Percentiles rank a stretch among this genome's conserved stretches.
Evolutionary conservation across 2,113 vertebrate species (phyloP).

Genomic region (Sclerurus mexicanus): DNA sequence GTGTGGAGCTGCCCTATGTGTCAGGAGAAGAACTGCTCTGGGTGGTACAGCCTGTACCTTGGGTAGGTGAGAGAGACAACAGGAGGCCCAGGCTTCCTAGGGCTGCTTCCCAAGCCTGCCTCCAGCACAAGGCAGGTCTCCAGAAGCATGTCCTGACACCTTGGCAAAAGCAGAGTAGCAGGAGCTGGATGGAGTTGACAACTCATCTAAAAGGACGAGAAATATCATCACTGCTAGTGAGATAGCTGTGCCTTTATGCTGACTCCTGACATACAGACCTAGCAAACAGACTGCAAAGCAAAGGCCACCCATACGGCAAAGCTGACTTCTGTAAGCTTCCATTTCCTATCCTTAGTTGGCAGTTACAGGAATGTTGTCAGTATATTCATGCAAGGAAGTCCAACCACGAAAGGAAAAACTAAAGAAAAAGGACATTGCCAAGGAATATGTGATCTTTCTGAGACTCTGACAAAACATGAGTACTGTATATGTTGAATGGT

Average conservation of each 20-base stretch:
- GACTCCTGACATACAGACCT: not conserved
- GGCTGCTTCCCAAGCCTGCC: not conserved
- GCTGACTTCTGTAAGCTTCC: not conserved
- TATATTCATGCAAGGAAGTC: not conserved
- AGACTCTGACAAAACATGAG: not conserved
- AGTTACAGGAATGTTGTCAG: not conserved
- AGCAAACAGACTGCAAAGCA: not conserved
- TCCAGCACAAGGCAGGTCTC: not conserved
- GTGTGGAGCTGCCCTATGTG: not conserved
- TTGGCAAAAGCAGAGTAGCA: not conserved
- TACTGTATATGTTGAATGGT: not conserved
- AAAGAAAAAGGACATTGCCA: not conserved
- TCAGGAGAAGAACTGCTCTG: not conserved
- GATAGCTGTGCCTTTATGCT: not conserved
- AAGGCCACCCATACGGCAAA: not conserved
- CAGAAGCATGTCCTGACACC: not conserved
- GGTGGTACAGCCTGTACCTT: not conserved
- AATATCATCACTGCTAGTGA: not conserved
- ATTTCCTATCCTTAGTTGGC: not conserved
- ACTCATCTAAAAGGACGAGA: not conserved
- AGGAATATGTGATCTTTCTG: not conserved
- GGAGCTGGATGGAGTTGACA: not conserved
- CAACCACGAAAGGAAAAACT: not conserved
- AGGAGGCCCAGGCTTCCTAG: not conserved
- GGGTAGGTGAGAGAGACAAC: not conserved